These are phyloP conservation scores for Hydra vulgaris DNA, from an alignment of 30 jellyfish, hydroid and myxozoan genomes.

Conservation along the genomic window DNA sequence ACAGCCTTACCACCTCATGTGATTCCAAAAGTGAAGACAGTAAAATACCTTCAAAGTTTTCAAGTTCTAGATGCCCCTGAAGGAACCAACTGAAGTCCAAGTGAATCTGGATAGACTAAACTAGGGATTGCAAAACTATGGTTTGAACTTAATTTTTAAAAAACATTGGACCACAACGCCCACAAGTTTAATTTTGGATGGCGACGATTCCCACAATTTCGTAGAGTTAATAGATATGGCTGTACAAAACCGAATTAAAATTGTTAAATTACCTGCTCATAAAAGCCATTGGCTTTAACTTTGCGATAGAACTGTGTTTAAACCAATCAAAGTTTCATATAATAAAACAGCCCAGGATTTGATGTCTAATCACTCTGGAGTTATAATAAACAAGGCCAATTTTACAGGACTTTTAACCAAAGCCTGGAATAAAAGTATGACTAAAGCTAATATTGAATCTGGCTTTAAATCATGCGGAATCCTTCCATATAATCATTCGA, in stretches of 20 bases:
- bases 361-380: not conserved
- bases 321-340: not conserved
- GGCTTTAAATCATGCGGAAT: not conserved
- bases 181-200: not conserved
- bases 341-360: not conserved
- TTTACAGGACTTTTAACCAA: not conserved
- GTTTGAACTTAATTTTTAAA: not conserved
- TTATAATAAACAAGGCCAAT: not conserved
- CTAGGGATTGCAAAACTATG: not conserved
- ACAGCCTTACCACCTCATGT: not conserved
- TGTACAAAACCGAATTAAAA: not conserved
- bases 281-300: not conserved
- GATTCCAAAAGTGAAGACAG: not conserved
- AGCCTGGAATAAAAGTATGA: not conserved
- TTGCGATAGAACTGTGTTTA: not conserved
- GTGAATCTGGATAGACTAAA: not conserved
- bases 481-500: not conserved
- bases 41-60: not conserved
- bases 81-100: not conserved
- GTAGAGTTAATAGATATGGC: not conserved
- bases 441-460: not conserved
- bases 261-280: not conserved
- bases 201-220: not conserved
- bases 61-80: not conserved
- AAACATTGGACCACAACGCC: not conserved